Conservation (phyloP, 2,888 invertebrate species). For the Acanthococcus lagerstroemiae region DNA sequence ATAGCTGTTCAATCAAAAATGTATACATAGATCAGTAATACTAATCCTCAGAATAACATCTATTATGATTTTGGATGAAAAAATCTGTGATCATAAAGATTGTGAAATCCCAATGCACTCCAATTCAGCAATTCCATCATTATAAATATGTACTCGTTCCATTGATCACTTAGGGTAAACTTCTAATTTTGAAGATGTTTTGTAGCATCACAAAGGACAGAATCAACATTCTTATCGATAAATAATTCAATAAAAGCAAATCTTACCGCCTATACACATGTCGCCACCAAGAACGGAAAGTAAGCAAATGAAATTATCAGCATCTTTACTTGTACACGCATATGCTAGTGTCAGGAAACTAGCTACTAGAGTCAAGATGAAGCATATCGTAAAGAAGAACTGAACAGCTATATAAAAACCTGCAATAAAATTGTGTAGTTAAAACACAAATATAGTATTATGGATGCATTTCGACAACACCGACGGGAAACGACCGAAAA, state of each 20-base stretch:
- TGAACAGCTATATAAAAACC: conserved; percentile 89
- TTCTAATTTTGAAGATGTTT: neutral
- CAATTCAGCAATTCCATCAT: too few relatives aligned
- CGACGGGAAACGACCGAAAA: too few relatives aligned
- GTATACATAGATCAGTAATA: too few relatives aligned
- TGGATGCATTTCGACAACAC: too few relatives aligned
- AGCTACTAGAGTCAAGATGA: conserved; percentile 68
- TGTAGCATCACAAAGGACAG: neutral
- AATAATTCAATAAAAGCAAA: too few relatives aligned
- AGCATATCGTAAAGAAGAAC: conserved; percentile 80
- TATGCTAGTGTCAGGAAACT: conserved; percentile 64
- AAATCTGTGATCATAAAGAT: too few relatives aligned
- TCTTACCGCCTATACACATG: conserved; percentile 59
- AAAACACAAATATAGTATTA: too few relatives aligned
- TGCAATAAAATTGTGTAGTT: too few relatives aligned
- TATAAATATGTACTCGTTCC: too few relatives aligned
- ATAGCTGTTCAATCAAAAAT: conserved; percentile 52
- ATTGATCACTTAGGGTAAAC: neutral
- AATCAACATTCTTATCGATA: neutral
- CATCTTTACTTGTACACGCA: conserved; percentile 61
- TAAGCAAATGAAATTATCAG: conserved; percentile 64
- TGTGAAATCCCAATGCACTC: too few relatives aligned
- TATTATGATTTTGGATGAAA: too few relatives aligned
- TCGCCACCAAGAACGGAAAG: conserved; percentile 63
- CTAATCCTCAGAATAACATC: too few relatives aligned